These are phyloP conservation scores for Pteropus rufus DNA, from an alignment of 2,797 vertebrate genomes.

Conservation along the genomic window DNA sequence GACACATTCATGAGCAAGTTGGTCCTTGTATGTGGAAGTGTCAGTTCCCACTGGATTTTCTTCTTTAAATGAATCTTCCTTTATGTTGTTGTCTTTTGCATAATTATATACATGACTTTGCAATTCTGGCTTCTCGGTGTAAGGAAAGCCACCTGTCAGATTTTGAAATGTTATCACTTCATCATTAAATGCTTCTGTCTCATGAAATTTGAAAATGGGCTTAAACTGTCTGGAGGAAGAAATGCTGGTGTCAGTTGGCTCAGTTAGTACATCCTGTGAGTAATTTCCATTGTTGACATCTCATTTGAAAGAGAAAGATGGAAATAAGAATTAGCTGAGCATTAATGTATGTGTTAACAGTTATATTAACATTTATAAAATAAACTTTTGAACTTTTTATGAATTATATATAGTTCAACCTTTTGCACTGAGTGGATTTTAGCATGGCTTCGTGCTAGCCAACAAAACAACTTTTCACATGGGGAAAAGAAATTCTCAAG, in stretches of 20 bases:
- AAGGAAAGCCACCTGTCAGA: not conserved
- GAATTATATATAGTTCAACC: slow-evolving; percentile 8
- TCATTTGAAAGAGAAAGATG: slow-evolving; percentile 45
- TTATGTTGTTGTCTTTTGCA: not conserved
- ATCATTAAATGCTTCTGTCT: slow-evolving; percentile 35
- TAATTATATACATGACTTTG: not conserved
- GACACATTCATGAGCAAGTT: not conserved
- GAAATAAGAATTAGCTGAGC: slow-evolving; percentile 29
- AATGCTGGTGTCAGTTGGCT: not conserved
- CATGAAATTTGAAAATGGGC: slow-evolving; percentile 36
- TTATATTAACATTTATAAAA: slow-evolving; percentile 12
- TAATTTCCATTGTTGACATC: not conserved
- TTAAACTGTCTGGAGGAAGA: slow-evolving; percentile 26
- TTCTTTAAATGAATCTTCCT: not conserved
- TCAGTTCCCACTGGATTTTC: slow-evolving; percentile 9
- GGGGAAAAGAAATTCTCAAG: not conserved
- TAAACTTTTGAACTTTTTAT: not conserved
- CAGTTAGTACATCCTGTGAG: not conserved
- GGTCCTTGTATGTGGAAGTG: slow-evolving; percentile 8
- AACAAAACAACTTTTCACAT: not conserved
- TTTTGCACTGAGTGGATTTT: not conserved
- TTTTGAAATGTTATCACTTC: slow-evolving; percentile 23
- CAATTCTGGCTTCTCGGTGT: slow-evolving; percentile 30
- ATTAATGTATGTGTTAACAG: not conserved
- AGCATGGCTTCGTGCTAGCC: not conserved